Percentiles rank a stretch among this genome's conserved stretches.
Evolutionary conservation across 2,113 vertebrate species (phyloP).

Genomic region (Hypomesus transpacificus): DNA sequence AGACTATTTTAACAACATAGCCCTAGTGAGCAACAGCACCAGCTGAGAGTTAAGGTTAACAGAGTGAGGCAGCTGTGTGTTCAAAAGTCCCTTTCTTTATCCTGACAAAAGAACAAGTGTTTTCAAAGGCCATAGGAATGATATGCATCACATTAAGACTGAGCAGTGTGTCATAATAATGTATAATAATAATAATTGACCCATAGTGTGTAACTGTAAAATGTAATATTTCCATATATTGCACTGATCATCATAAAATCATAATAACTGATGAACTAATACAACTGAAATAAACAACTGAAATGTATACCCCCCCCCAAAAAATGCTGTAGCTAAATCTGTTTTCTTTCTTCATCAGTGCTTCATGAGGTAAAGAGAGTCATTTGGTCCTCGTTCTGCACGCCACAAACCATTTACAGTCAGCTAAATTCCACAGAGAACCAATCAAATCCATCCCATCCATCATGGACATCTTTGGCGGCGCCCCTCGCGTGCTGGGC

Average conservation of each 20-base stretch:
- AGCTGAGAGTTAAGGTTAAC: slow-evolving; percentile 52
- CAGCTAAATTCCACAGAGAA: not conserved
- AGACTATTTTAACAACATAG: slow-evolving; percentile 64
- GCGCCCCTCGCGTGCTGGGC: slow-evolving; percentile 85
- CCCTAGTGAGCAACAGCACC: slow-evolving; percentile 67
- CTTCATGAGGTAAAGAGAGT: too few species aligned
- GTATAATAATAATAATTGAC: not conserved
- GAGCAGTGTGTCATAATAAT: slow-evolving; percentile 3
- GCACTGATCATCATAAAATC: too few species aligned
- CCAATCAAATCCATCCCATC: not conserved
- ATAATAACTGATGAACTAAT: too few species aligned
- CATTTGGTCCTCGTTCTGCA: too few species aligned
- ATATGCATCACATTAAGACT: not conserved
- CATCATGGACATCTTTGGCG: slow-evolving; percentile 78
- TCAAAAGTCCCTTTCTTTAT: slow-evolving; percentile 19
- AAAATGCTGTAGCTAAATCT: too few species aligned
- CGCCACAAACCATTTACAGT: too few species aligned
- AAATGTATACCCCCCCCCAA: too few species aligned
- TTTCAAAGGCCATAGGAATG: not conserved
- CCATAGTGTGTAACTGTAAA: not conserved
- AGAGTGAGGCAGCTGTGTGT: slow-evolving; percentile 11
- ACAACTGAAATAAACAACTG: too few species aligned
- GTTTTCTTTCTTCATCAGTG: too few species aligned
- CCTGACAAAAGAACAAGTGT: slow-evolving; percentile 1
- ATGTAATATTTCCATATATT: too few species aligned